Evolutionary conservation across 2,113 vertebrate species (phyloP), one percentile per base, ranked within the genome.

Genomic region (Limanda limanda): DNA sequence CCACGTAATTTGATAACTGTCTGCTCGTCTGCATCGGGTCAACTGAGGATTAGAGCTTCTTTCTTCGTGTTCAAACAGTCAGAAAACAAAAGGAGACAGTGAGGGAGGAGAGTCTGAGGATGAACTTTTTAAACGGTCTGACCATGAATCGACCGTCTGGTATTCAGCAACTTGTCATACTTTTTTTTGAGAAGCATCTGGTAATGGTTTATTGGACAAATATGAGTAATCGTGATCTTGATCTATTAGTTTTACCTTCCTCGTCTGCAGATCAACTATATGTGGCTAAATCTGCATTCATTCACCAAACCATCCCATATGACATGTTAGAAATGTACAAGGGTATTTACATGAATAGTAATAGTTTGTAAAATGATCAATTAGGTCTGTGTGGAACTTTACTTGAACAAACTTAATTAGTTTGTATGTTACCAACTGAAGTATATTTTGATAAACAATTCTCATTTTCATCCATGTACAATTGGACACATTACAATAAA

Each of bases 161-260:
- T 84, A 72, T 85, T 78, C 47, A 63, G 24, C 60, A 5, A 61
- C 45, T 68, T 64, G 60, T 65, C 54, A 31, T 5, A 51, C 4
- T 56, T 42, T 42, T 56, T 78, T 27, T 78, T 64, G 24, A 56
- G 59, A 78, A 67, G 85, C 81, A 73, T 47, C 45, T 87, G 85
- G 71, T 69, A 45, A 8, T 20, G n/a, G 57, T 84, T 54, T 60
- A 42, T 35, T 68, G 31, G 31, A 21, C 37, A n/a, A 14, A 66
- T 15, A 13, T 68, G 65, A 79, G 54, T 74, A 51, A 57, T 69
- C 40, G 9, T 10, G 37, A 12, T 10, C 10, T 13, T 11, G 40
- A 42, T 42, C 40, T 12, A 25, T 27, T 27, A 25, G 35, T 56
- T 48, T 35, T 11, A 17, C 35, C n/a, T 20, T 37, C 11, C 15